These are phyloP conservation scores for Xanthia icteritia DNA, from an alignment of 2,888 invertebrate genomes.

Conservation along the genomic window DNA sequence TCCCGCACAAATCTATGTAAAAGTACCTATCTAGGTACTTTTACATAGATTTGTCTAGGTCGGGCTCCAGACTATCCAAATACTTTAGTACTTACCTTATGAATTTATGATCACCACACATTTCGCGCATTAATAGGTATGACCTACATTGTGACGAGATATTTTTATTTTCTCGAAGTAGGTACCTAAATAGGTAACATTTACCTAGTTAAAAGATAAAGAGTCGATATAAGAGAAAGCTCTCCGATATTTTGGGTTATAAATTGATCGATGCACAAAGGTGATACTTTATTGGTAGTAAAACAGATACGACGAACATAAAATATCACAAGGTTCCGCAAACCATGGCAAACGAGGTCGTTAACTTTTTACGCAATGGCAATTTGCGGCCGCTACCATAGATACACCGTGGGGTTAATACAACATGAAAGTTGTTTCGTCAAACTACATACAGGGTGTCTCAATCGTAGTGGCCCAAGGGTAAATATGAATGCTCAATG, in stretches of 20 bases:
- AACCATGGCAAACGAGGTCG: slow-evolving; percentile 49
- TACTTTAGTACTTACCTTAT: not conserved
- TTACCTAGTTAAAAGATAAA: not conserved
- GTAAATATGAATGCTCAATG: too few relatives aligned
- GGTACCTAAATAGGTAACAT: not conserved
- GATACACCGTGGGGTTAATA: slow-evolving; percentile 18
- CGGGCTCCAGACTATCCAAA: not conserved
- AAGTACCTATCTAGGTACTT: too few relatives aligned
- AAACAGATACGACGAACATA: slow-evolving; percentile 52
- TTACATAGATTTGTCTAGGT: not conserved
- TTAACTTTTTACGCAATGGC: slow-evolving; percentile 61
- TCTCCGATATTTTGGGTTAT: slow-evolving; percentile 20
- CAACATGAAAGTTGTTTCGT: slow-evolving; percentile 35
- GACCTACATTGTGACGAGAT: not conserved
- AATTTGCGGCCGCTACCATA: slow-evolving; percentile 40
- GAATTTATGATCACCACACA: not conserved
- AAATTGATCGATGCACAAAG: slow-evolving; percentile 38
- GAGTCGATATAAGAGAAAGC: not conserved
- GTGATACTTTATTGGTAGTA: slow-evolving; percentile 44
- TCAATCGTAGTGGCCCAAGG: too few relatives aligned
- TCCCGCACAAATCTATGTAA: not conserved
- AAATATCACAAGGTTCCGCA: slow-evolving; percentile 46
- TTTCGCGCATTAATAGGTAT: not conserved
- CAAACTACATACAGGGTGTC: not conserved
- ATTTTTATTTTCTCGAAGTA: not conserved